Evolutionary conservation across 2,797 vertebrate genomes (phyloP), one percentile per base, ranked within the genome.

Genomic region (Gadopsis marmoratus): DNA sequence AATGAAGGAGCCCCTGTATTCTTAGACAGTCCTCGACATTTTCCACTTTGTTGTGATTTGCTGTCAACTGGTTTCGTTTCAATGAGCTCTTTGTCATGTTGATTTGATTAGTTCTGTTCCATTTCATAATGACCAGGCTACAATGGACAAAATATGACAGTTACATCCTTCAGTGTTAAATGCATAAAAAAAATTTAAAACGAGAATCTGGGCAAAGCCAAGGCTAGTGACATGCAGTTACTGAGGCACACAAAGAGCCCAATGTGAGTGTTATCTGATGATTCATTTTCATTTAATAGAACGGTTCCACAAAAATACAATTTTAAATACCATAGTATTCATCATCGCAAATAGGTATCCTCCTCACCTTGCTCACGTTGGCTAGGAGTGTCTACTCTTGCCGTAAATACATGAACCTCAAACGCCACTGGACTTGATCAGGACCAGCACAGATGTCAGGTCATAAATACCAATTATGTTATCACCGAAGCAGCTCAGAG

Each of bases 401-500:
- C 50, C 39, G 60, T 55, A 9, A 45, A 50, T 79, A 43, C 77
- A 37, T 70, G 78, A 71, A 50, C n/a, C 67, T 58, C 50, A 14
- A 75, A 79, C 41, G 45, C 35, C 48, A 37, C 79, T 69, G 59
- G 45, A 55, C 55, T 26, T 51, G 35, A 70, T 74, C 65, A 64
- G 62, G 33, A 72, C 71, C 62, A 56, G 59, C 29, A 39, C 54
- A 79, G 50, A 80, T 81, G 72, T 55, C 39, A 31, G 45, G 48
- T 86, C 51, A 75, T 86, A 82, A 82, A 78, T 87, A 83, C 84
- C 67, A 81, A 79, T 81, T 71, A 69, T 74, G 51, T 62, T 78
- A 74, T 67, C 41, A 69, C 53, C 64, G 60, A 88, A 67, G 37
- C n/a, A 10, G 13, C 47, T 73, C 16, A 37, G 31, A 78, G 81